Percentiles rank a stretch among this genome's conserved stretches.
phyloP scores from a whole-genome alignment of 2,113 vertebrate species.

The Pycnonotus jocosus region DNA sequence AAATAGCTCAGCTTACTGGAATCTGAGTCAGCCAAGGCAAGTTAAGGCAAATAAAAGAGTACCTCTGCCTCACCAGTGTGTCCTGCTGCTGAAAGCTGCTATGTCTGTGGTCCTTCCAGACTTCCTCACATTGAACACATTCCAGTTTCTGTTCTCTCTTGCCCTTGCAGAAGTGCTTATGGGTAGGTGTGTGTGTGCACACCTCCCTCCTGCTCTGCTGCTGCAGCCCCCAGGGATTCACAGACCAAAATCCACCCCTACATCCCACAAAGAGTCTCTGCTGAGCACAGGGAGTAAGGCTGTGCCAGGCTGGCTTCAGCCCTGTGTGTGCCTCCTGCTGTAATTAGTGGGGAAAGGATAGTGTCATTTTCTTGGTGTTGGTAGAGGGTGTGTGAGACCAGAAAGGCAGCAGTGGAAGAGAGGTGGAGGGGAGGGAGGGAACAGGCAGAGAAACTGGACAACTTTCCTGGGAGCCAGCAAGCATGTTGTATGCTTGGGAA shows the following conservation, averaged over 20 bases:
- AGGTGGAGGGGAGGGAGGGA: background rate
- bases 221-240: background rate
- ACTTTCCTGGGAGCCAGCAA: background rate
- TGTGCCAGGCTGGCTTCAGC: background rate
- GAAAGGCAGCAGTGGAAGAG: background rate
- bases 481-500: background rate
- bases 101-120: conserved; percentile 30
- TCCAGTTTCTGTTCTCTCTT: conserved; percentile 54
- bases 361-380: background rate
- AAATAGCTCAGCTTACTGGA: conserved; percentile 45
- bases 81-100: conserved; percentile 13
- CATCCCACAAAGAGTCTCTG: background rate
- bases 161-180: background rate
- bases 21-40: conserved; percentile 59
- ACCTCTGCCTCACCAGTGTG: conserved; percentile 1
- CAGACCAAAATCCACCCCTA: fast-evolving
- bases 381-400: background rate
- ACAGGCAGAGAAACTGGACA: background rate
- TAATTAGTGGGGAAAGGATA: background rate
- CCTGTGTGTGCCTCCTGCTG: background rate
- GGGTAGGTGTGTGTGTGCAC: background rate
- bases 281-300: background rate
- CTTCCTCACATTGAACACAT: conserved; percentile 21
- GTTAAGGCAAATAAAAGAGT: conserved; percentile 39
- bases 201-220: background rate